A percentile compares a stretch with the other conserved stretches of the same genome.
Evolutionary conservation across 1,140 invertebrate genomes (phyloP).

Genomic region (Musca vetustissima): DNA sequence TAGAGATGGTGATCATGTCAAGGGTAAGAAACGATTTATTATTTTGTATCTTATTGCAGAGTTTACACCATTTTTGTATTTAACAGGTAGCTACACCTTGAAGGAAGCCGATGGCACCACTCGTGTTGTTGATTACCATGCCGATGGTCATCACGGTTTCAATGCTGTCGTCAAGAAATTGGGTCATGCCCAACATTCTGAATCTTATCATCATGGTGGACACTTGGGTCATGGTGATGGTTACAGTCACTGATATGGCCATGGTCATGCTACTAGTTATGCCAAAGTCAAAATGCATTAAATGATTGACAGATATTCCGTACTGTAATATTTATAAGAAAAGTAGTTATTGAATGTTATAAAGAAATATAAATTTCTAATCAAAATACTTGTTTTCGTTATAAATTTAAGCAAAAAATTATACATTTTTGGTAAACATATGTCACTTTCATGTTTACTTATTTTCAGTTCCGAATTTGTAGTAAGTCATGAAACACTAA

Average conservation of each 20-base stretch:
- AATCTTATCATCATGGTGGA: conserved; percentile 41
- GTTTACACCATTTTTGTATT: conserved; percentile 34
- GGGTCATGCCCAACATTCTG: conserved; percentile 51
- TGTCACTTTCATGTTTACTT: too few species aligned
- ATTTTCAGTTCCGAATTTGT: too few species aligned
- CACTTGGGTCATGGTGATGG: neutral
- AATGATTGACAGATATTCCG: conserved; percentile 1
- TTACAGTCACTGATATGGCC: neutral
- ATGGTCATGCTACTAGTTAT: conserved; percentile 41
- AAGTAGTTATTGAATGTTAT: too few species aligned
- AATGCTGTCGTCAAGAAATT: conserved; percentile 60
- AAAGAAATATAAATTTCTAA: too few species aligned
- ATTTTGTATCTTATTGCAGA: too few species aligned
- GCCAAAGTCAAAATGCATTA: conserved; percentile 45
- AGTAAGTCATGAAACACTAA: too few species aligned
- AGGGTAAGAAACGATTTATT: too few species aligned
- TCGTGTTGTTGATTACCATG: conserved; percentile 62
- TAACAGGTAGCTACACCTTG: conserved; percentile 59
- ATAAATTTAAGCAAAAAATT: too few species aligned
- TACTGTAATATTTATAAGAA: too few species aligned
- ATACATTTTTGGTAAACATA: too few species aligned
- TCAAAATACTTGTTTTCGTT: too few species aligned
- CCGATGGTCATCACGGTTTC: conserved; percentile 58
- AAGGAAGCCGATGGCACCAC: conserved; percentile 63
- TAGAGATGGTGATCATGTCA: conserved; percentile 52